Base-by-base conservation (phyloP, 2,888 invertebrate species). In the Bursaphelenchus okinawaensis region DNA sequence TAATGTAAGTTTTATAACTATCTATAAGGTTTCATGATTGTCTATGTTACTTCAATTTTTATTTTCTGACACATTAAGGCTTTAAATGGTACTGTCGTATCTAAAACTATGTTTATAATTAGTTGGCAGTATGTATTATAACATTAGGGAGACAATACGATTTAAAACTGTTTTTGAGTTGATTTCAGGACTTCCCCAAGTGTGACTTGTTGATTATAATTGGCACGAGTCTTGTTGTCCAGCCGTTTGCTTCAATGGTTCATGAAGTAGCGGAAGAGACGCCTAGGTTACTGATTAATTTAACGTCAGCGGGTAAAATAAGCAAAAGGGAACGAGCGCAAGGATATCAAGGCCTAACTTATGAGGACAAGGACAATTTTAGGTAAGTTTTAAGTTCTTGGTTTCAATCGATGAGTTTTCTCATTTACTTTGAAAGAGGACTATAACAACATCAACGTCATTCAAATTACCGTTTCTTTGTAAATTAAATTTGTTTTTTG, bases 211-310 rank as follows among this genome's bases (percentile, higher is more conserved):
- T 96, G 24, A 90, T 96, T 64, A 90, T 96, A 26, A 62, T 96
- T 89, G 95, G 95, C 0, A 93, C 95, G 0, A 94, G 93, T 0
- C 86, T 95, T 66, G 90, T 89, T 75, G 95, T 96, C 0, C 92
- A 93, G 77, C 95, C 95, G 0, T 95, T 95, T 85, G 93, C 93
- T 0, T 90, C 91, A 0, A 87, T 95, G 6, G 87, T 91, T 70
- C 89, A 91, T 80, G 88, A 88, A 90, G 89, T 90, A 0, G 87
- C 88, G 0, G 85, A 88, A 0, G 87, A 87, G 79, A 90, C 90
- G 83, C 90, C 93, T 0, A 87, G 94, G 8, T 84, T 94, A 26
- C 86, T 94, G 20, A 91, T 95, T 51, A 94, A 94, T 84, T 88
- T 90, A 27, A 91, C 91, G 84, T 88, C 88, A 78, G 90, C 88